A percentile compares a stretch with the other conserved stretches of the same genome.
These are phyloP conservation scores for Peucedramus taeniatus DNA, from an alignment of 2,113 vertebrate genomes.

Conservation along the genomic window DNA sequence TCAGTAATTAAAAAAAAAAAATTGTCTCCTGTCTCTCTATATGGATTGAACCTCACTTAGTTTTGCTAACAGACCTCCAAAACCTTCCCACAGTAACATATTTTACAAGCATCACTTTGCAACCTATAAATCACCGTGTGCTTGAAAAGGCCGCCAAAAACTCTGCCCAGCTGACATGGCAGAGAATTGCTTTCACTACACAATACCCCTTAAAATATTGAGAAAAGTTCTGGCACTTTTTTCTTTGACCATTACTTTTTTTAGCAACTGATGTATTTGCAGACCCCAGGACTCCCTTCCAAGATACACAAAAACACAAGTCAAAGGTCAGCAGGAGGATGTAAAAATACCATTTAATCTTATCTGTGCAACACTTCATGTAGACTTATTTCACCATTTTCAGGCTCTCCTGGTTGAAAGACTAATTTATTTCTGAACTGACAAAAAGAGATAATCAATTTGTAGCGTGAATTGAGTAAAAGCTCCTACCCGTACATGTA, in stretches of 20 bases:
- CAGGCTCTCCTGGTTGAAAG: conserved; percentile 26
- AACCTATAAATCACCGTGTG: not conserved
- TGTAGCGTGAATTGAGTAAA: not conserved
- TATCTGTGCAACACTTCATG: conserved; percentile 62
- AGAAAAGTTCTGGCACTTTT: conserved; percentile 2
- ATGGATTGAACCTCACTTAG: not conserved
- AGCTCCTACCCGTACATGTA: not conserved
- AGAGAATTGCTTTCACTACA: not conserved
- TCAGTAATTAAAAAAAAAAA: no score
- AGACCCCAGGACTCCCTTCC: conserved; percentile 53
- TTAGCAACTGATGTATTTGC: conserved; percentile 51
- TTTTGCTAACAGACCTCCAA: not conserved
- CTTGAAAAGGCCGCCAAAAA: not conserved
- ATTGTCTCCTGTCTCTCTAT: not conserved
- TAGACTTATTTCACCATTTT: conserved; percentile 52
- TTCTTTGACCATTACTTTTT: conserved; percentile 38
- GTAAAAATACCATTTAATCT: conserved; percentile 75
- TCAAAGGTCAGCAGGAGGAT: conserved; percentile 66
- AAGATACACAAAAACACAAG: conserved; percentile 66
- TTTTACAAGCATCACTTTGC: not conserved
- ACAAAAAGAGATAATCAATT: not conserved
- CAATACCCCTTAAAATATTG: not conserved
- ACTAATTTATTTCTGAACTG: conserved; percentile 23
- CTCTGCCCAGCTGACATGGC: not conserved
- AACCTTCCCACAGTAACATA: not conserved